These are phyloP conservation scores for Lepidochitona cinerea DNA, from an alignment of 2,888 invertebrate genomes.

Conservation along the genomic window DNA sequence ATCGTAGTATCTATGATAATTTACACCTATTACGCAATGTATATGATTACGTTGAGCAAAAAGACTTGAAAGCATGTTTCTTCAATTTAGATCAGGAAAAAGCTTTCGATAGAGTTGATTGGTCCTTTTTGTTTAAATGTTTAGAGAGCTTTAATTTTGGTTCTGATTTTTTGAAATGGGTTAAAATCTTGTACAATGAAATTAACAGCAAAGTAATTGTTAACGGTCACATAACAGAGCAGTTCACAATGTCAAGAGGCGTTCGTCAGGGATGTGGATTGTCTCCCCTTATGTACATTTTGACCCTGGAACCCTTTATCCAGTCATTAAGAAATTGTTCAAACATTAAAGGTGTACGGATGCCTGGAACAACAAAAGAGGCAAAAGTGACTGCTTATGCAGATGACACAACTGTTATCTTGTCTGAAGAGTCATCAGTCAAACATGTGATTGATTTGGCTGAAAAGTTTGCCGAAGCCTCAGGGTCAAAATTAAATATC, in stretches of 20 bases:
- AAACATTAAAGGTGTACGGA: conserved; percentile 16
- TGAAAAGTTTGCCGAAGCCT: conserved; percentile 9
- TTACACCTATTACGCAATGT: conserved; percentile 32
- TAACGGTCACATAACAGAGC: background rate
- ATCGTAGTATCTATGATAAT: conserved; percentile 39
- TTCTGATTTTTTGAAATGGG: conserved; percentile 29
- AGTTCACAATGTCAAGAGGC: background rate
- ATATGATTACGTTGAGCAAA: conserved; percentile 33
- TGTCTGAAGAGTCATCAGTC: conserved; percentile 8
- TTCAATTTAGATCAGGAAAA: conserved; percentile 43
- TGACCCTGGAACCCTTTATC: background rate
- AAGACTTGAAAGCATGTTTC: conserved; percentile 27
- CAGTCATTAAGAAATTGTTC: background rate
- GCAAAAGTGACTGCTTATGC: conserved; percentile 18
- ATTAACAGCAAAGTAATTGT: background rate
- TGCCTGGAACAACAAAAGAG: conserved; percentile 11
- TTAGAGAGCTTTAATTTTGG: conserved; percentile 35
- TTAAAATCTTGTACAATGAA: conserved; percentile 16
- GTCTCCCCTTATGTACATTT: background rate
- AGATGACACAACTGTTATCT: conserved; percentile 17
- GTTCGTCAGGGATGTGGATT: conserved; percentile 7
- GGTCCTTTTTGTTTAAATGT: conserved; percentile 32
- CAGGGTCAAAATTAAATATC: conserved; percentile 30
- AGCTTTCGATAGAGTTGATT: conserved; percentile 40
- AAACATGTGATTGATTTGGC: background rate